Conservation (phyloP, 2,797 vertebrate genomes). For the Hippopotamyrus pictus region DNA sequence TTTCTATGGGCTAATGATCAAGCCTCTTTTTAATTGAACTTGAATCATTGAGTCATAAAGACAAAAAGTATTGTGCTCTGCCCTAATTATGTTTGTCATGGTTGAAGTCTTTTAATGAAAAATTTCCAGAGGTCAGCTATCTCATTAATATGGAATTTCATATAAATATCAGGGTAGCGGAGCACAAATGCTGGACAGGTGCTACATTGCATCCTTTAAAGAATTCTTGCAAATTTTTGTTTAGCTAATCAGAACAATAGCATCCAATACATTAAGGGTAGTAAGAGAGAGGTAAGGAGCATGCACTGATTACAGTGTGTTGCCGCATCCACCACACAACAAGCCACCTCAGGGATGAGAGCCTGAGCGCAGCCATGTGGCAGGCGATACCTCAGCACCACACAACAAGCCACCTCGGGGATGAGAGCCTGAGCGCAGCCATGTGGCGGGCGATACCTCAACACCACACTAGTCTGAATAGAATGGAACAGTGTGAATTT, state of each 20-base stretch:
- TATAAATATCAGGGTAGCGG: not conserved
- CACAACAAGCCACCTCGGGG: not conserved
- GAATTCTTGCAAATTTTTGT: not conserved
- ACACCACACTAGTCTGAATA: not conserved
- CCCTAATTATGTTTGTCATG: constrained; percentile 2
- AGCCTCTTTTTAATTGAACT: not conserved
- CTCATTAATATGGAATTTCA: constrained; percentile 3
- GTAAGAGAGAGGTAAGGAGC: not conserved
- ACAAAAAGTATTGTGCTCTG: not conserved
- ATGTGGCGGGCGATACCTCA: no score
- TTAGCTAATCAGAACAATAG: not conserved
- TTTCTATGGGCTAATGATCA: not conserved
- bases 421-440: not conserved
- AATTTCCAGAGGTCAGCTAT: constrained; percentile 1
- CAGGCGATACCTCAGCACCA: not conserved
- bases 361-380: not conserved
- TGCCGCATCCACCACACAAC: not conserved
- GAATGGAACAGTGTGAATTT: not conserved
- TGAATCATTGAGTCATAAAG: not conserved
- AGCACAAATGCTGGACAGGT: not conserved
- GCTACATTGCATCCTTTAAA: not conserved
- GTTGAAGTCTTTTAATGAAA: constrained; percentile 2
- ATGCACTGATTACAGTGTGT: not conserved
- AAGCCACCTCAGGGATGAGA: not conserved
- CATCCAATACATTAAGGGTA: not conserved